phyloP scores from a whole-genome alignment of 1,140 invertebrate species.

The Eulimnadia texana region DNA sequence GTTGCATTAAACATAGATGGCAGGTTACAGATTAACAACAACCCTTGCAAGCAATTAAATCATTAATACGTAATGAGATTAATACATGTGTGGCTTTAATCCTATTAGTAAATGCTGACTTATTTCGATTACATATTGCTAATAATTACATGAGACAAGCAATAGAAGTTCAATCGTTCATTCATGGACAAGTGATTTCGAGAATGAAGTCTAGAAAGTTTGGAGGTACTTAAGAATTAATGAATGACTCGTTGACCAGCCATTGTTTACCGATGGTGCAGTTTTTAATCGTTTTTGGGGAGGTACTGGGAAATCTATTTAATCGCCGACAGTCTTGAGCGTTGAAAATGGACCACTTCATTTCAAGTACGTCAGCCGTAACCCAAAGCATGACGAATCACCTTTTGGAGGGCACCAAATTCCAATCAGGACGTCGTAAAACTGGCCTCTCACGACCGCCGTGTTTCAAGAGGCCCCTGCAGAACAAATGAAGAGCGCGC shows the following conservation, averaged over 20 bases:
- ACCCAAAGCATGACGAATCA: background rate
- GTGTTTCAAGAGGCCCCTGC: background rate
- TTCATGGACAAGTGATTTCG: too few relatives aligned
- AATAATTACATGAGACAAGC: background rate
- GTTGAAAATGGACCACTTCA: background rate
- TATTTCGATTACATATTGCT: background rate
- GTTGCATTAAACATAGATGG: too few relatives aligned
- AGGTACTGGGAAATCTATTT: too few relatives aligned
- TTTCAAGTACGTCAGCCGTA: background rate
- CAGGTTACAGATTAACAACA: too few relatives aligned
- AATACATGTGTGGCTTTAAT: background rate
- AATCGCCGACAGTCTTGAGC: background rate
- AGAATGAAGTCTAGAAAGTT: too few relatives aligned
- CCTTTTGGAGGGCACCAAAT: background rate
- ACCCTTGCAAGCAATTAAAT: background rate
- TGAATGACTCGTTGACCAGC: too few relatives aligned
- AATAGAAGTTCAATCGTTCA: too few relatives aligned
- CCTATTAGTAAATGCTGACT: background rate
- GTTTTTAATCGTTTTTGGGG: too few relatives aligned
- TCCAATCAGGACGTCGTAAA: background rate
- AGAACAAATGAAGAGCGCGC: background rate
- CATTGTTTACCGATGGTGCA: too few relatives aligned
- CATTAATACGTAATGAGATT: background rate
- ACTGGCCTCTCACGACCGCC: background rate
- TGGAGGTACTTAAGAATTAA: too few relatives aligned